Conservation (phyloP, 2,797 vertebrate species). For the Lepus oiostolus region DNA sequence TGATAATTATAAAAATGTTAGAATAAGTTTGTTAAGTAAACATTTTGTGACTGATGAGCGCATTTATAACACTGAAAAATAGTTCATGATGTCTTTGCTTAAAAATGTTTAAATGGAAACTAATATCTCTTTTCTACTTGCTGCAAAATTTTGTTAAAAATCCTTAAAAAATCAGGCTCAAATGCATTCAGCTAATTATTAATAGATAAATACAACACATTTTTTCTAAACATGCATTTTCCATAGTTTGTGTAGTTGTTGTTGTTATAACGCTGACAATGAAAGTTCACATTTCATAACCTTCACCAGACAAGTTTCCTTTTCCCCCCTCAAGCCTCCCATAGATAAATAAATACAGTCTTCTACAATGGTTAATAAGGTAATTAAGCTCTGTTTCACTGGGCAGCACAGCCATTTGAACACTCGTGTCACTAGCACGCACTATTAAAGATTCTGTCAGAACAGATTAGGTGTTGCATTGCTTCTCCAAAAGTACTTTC, state of each 20-base stretch:
- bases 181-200: not conserved
- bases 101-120: constrained; percentile 67
- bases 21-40: not conserved
- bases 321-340: not conserved
- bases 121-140: constrained; percentile 24
- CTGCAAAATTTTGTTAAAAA: not conserved
- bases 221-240: no score
- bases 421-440: not conserved
- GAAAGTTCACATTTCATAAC: constrained; percentile 49
- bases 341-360: constrained; percentile 65
- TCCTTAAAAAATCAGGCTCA: not conserved
- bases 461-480: constrained; percentile 60
- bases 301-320: constrained; percentile 30
- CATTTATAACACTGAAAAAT: not conserved
- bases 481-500: constrained; percentile 58
- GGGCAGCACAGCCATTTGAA: constrained; percentile 29
- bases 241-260: not conserved
- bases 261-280: constrained; percentile 38
- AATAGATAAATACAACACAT: no score
- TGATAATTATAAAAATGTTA: not conserved
- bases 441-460: constrained; percentile 68
- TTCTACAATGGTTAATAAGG: constrained; percentile 19
- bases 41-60: not conserved
- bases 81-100: not conserved
- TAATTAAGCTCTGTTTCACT: constrained; percentile 66